Base-by-base conservation (phyloP, 2,888 invertebrate genomes). In the Gasteruption jaculator region DNA sequence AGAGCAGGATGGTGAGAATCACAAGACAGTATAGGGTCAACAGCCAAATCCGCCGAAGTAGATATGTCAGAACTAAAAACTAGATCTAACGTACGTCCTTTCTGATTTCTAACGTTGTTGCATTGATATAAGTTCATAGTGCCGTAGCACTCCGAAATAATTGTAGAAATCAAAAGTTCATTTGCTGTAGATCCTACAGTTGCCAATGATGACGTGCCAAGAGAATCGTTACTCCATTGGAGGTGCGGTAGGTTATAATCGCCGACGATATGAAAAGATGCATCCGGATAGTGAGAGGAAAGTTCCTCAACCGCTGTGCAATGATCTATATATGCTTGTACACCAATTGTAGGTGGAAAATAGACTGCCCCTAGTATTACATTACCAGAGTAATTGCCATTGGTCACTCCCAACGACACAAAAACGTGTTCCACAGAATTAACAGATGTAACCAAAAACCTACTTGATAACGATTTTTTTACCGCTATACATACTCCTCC, bases 1-100 rank as follows among this genome's bases (percentile, higher is more conserved):
- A 33, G 12, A 33, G 33, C 12, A 16, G 33, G 33, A 19, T 33
- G 33, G n/a, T 18, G 19, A 6, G 16, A 5, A 19, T 33, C 33
- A 33, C 33, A 33, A 8, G 16, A 6, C 1, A 33, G 16, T 8
- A 33, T 8, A 33, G 16, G 33, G n/a, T 33, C 33, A 8, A 33
- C 12, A 15, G 33, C 16, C 10, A 33, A 12, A 5, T 33, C 8
- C 6, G 12, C 20, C 8, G 16, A 12, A 16, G 33, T 8, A 16
- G 19, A 33, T 8, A 33, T n/a, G n/a, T n/a, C n/a, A n/a, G n/a
- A n/a, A n/a, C n/a, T n/a, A n/a, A n/a, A n/a, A n/a, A n/a, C n/a
- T 8, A 33, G n/a, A 18, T 33, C 33, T 12, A 33, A 19, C 20
- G n/a, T n/a, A 19, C 10, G 16, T 1, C 33, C 33, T 10, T 18